Base-by-base conservation (phyloP, 23 tunicate genomes). In the Aplidium turbinatum region DNA sequence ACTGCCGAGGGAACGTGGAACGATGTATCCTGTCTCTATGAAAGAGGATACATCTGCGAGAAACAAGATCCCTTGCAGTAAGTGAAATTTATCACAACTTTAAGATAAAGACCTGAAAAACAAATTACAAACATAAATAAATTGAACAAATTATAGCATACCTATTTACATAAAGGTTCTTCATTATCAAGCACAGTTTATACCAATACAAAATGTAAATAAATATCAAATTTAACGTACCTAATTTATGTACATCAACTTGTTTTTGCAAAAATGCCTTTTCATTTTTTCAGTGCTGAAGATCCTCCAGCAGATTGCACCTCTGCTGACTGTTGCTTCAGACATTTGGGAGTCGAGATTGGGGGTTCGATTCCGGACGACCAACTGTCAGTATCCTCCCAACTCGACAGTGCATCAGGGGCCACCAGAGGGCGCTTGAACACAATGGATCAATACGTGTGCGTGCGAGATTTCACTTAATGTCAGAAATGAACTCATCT, bases 401-500 rank as follows among this genome's bases (percentile, higher is more conserved):
- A 92, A 54, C 63, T 63, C 33, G 80, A 79, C 63, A 65, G 40
- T 3, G 57, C 45, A 0, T 80, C 98, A 0, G 78, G 68, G 20
- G 78, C 98, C 2, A 83, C 57, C 4, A 45, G 85, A 65, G 98
- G 98, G 5, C 78, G 98, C 38, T 57, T 92, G 63, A 92, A 92
- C 81, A 84, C 78, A 23, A 40, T 65, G 0, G 90, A 84, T 35
- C 80, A 87, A 65, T 80, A 87, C 51, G 64, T 87, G 94, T 87
- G 47, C 66, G 83, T 70, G 18, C 23, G 21, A 28, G 18, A 42
- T 42, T 42, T 42, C 13, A 42, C 48, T 42, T 42, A 9, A 42
- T 42, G n/a, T n/a, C n/a, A n/a, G n/a, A n/a, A n/a, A n/a, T n/a
- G n/a, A n/a, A n/a, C n/a, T n/a, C n/a, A n/a, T n/a, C n/a, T n/a